Conservation (phyloP, 2,113 vertebrate species). For the Triplophysa rosa region DNA sequence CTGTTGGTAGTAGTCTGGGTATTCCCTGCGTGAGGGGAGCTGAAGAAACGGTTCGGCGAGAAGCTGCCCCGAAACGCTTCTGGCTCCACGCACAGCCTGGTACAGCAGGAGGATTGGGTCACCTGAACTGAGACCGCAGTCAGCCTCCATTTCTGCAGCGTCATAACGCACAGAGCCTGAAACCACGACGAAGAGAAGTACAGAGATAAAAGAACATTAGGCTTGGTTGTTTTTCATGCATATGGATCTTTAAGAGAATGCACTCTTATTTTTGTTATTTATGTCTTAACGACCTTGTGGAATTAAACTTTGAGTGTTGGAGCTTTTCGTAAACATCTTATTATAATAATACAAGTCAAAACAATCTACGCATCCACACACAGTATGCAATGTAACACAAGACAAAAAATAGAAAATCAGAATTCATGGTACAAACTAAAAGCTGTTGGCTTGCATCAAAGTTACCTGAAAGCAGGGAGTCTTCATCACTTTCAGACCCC, state of each 20-base stretch:
- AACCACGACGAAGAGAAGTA: constrained; percentile 12
- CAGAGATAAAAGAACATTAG: neutral
- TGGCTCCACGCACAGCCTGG: constrained; percentile 87
- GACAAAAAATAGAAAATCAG: too few relatives aligned
- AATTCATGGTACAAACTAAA: too few relatives aligned
- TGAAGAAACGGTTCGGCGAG: constrained; percentile 95
- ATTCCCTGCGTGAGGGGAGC: constrained; percentile 93
- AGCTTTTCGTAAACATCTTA: too few relatives aligned
- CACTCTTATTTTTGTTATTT: too few relatives aligned
- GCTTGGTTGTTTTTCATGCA: too few relatives aligned
- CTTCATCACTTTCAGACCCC: constrained; percentile 96
- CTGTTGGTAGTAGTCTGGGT: constrained; percentile 97
- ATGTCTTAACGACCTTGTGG: too few relatives aligned
- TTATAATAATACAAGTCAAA: too few relatives aligned
- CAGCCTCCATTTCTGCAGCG: constrained; percentile 90
- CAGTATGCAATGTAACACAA: too few relatives aligned
- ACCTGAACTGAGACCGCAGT: constrained; percentile 89
- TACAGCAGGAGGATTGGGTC: constrained; percentile 96
- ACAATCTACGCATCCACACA: too few relatives aligned
- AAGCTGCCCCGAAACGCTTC: constrained; percentile 93
- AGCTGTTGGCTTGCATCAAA: too few relatives aligned
- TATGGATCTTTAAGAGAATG: too few relatives aligned
- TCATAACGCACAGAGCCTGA: constrained; percentile 84
- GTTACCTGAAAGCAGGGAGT: constrained; percentile 90
- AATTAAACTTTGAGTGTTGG: too few relatives aligned